Base-by-base conservation (phyloP, 2,888 invertebrate genomes). In the Papilio protenor region DNA sequence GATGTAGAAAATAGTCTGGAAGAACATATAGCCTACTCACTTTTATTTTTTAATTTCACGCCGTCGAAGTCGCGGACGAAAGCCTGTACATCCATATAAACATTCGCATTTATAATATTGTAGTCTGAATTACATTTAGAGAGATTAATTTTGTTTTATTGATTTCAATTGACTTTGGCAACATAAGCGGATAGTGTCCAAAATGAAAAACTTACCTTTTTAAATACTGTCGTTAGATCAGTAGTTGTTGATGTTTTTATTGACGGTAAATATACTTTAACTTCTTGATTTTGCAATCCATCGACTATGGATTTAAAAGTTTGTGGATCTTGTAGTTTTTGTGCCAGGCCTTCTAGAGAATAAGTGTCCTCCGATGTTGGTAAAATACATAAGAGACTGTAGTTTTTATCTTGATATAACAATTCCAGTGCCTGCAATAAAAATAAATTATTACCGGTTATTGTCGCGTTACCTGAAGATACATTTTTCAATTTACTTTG, bases 341-440 rank as follows among this genome's bases (percentile, higher is more conserved):
- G 72, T 1, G 81, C 55, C 70, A 86, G 16, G 6, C 23, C 45
- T 0, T 79, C 16, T 8, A 87, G 70, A 5, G 84, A 72, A 18
- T 66, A 75, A 47, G 75, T 84, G n/a, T 82, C 71, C 21, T 69
- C 79, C 8, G 77, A 14, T 45, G 81, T 84, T 49, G 90, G 90
- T 12, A 90, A 81, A 5, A 84, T 52, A 1, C 84, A 59, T 0
- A 86, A 14, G 16, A 84, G 84, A 18, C 83, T 85, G 57, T 85
- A 86, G 33, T 86, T 83, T 1, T 57, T 16, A 23, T 83, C 83
- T 77, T 85, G 81, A 80, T 89, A 90, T 0, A 27, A n/a, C 76
- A 89, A 77, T 81, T 85, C 77, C 10, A 90, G 69, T 1, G 83
- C 80, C 90, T 90, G 83, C 70, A 87, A 84, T 33, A 33, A 64